Base-by-base conservation (phyloP, 2,797 vertebrate species). In the Sebastes taczanowskii region DNA sequence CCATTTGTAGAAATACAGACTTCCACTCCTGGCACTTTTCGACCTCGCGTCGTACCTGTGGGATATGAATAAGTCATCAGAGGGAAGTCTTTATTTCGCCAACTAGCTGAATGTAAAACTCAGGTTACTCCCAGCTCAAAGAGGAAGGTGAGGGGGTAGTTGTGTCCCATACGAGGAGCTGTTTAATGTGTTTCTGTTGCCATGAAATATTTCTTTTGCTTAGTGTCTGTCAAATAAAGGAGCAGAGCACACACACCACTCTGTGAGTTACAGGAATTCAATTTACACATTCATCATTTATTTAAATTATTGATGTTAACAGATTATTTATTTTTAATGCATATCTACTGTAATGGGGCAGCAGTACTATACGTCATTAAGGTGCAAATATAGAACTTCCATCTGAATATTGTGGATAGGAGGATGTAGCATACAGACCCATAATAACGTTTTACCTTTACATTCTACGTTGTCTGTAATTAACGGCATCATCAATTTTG, bases 1-100 rank as follows among this genome's bases (percentile, higher is more conserved):
- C 84, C 80, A 91, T 94, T 91, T 93, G 78, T 82, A 81, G 80
- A 74, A 74, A 65, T 71, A 69, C 55, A 75, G 77, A 63, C 75
- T 65, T 88, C 49, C 56, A 53, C 71, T 83, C 30, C 29, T 55
- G 68, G 60, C 71, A 62, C 69, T 82, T 68, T 78, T 63, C 79
- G 4, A 35, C 74, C 52, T 75, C 6, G 18, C 56, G 4, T 85
- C 20, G 82, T 70, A 80, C 89, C 86, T 85, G 70, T 13, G 82
- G 88, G 83, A 87, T 70, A 92, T 95, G 68, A 93, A 92, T 93
- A 84, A 90, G 78, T 88, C 84, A 88, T 85, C 16, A 82, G 34
- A 61, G 60, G 52, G 71, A 84, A 77, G 67, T 74, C 56, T 86
- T 86, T 72, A 80, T 74, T 84, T 83, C 16, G 2, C 18, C 74